These are phyloP conservation scores for Tribolium madens DNA, from an alignment of 1,140 invertebrate species.

Conservation along the genomic window DNA sequence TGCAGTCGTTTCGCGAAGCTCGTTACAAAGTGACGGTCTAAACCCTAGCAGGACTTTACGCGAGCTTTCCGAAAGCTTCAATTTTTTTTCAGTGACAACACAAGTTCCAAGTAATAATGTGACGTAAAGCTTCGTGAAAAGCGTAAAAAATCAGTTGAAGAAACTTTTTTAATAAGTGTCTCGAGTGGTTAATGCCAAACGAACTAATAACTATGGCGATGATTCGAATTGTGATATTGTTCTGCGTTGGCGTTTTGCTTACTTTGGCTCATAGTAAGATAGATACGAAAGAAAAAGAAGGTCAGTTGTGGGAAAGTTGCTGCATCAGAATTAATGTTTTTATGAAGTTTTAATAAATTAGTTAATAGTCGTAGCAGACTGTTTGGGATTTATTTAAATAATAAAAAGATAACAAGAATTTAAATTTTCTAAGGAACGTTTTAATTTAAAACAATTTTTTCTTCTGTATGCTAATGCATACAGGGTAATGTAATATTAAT, in stretches of 20 bases:
- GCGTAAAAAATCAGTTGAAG: neutral
- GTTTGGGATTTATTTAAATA: neutral
- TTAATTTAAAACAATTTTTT: neutral
- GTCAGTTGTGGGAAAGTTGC: neutral
- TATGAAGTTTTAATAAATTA: neutral
- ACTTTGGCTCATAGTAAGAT: slow-evolving; percentile 1
- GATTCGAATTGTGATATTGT: slow-evolving; percentile 12
- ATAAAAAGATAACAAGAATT: neutral
- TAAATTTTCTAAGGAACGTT: neutral
- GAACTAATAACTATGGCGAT: slow-evolving; percentile 5
- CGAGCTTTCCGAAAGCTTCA: neutral
- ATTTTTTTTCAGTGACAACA: neutral
- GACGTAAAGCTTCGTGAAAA: slow-evolving; percentile 21
- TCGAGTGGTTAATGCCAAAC: neutral
- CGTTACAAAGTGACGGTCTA: slow-evolving; percentile 5
- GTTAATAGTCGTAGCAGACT: neutral
- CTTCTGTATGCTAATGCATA: neutral
- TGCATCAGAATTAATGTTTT: neutral
- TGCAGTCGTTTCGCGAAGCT: slow-evolving; percentile 50
- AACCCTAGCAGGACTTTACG: neutral
- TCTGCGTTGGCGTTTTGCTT: slow-evolving; percentile 14
- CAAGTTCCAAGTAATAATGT: slow-evolving; percentile 2
- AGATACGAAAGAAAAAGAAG: neutral
- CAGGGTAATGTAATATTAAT: neutral
- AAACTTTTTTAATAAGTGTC: neutral